Conservation (phyloP, 2,888 invertebrate species). For the Epistrophe grossulariae region DNA sequence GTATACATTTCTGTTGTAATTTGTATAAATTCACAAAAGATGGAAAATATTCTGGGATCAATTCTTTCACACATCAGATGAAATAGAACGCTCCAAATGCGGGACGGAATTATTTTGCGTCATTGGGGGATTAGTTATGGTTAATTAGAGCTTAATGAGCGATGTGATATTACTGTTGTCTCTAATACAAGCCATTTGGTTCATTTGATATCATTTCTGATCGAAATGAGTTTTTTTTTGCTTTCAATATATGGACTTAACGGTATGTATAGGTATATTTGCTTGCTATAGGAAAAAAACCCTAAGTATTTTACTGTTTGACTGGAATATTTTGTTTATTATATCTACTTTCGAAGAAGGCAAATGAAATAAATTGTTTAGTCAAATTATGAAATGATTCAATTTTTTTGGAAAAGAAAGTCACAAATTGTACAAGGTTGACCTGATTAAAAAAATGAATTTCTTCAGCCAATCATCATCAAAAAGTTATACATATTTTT, state of each 20-base stretch:
- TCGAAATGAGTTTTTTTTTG: neutral
- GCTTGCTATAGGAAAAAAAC: neutral
- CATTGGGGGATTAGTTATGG: slow-evolving; percentile 71
- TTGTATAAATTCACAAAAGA: neutral
- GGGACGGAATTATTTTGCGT: slow-evolving; percentile 54
- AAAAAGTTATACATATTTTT: too few species aligned
- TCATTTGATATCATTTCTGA: slow-evolving; percentile 19
- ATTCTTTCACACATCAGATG: slow-evolving; percentile 53
- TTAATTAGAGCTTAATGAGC: slow-evolving; percentile 72
- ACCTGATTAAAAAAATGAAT: too few species aligned
- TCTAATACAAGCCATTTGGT: slow-evolving; percentile 14
- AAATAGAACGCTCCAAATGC: slow-evolving; percentile 40
- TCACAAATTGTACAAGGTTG: too few species aligned
- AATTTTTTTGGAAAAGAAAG: too few species aligned
- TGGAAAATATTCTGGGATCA: slow-evolving; percentile 61
- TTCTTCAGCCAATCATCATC: too few species aligned
- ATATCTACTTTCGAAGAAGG: neutral
- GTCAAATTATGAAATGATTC: too few species aligned
- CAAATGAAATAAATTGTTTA: neutral
- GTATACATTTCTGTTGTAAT: neutral
- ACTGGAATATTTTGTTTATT: neutral
- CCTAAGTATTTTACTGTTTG: neutral
- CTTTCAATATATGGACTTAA: neutral
- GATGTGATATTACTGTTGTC: slow-evolving; percentile 33
- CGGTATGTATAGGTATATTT: too few species aligned